Base-by-base conservation (phyloP, 2,888 invertebrate species). In the Megamerina dolium region DNA sequence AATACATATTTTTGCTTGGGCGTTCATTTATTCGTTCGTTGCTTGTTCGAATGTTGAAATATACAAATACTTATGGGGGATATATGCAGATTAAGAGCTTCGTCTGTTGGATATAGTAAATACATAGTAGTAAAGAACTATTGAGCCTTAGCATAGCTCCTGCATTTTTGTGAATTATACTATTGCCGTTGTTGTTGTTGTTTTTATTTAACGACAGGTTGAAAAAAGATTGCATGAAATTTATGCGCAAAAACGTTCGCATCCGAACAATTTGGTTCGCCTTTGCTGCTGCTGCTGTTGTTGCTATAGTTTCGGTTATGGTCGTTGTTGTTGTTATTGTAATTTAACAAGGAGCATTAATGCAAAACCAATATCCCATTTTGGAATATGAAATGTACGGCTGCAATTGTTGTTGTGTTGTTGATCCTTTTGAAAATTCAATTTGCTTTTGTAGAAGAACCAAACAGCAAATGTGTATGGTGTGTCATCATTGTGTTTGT, bases 21-120 rank as follows among this genome's bases (percentile, higher is more conserved):
- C 10, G 23, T 23, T 6, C 10, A 10, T 23, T 6, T 23, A 10
- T 23, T 6, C 10, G 23, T 23, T 23, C 10, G 23, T 23, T n/a
- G 10, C 10, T 8, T 23, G 23, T 23, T 23, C 8, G 23, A 6
- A 23, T 8, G 10, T 8, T 23, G 10, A 23, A 8, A 23, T 23
- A 10, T 6, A 23, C 6, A 23, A 8, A 37, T 37, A 29, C 37
- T 62, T 64, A 62, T 63, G 57, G 61, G 63, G 64, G 61, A 61
- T 64, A 63, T 62, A 62, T 62, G 62, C 62, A 64, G 62, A 62
- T 62, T 55, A 36, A 50, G 50, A 30, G 37, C 49, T 43, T 29
- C 48, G 43, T 41, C 37, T 40, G n/a, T n/a, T n/a, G n/a, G n/a
- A n/a, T n/a, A n/a, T n/a, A n/a, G n/a, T n/a, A n/a, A n/a, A n/a